phyloP scores from a whole-genome alignment of 2,113 vertebrate species.

The Chitala chitala region DNA sequence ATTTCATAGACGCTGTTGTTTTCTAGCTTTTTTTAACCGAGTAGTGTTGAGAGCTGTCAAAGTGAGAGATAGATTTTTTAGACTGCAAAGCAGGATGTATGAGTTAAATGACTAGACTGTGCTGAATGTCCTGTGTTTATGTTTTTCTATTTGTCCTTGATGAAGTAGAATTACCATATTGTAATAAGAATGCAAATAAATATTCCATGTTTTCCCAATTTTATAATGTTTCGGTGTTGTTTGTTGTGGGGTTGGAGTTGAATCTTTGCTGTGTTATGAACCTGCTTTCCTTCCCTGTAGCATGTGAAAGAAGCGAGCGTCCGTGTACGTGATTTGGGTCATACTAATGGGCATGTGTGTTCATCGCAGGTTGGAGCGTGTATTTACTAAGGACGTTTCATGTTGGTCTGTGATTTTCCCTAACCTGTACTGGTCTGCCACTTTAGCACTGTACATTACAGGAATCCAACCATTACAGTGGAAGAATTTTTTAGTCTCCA shows the following conservation, averaged over 20 bases:
- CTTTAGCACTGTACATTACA: no score
- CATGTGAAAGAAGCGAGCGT: no score
- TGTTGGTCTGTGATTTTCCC: no score
- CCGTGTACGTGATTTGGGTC: no score
- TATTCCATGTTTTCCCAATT: slow-evolving; percentile 20
- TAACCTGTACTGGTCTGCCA: no score
- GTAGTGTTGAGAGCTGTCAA: slow-evolving; percentile 51
- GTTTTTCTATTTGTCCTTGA: slow-evolving; percentile 18
- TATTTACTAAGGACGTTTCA: no score
- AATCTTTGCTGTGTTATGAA: not conserved
- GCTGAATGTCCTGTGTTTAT: slow-evolving; percentile 17
- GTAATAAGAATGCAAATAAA: slow-evolving; percentile 25
- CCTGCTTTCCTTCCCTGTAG: not conserved
- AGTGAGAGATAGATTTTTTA: slow-evolving; percentile 29
- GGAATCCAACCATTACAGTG: no score
- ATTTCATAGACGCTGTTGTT: slow-evolving; percentile 63
- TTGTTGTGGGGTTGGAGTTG: not conserved
- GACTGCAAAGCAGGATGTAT: slow-evolving; percentile 12
- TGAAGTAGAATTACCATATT: slow-evolving; percentile 24
- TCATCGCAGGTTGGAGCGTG: no score
- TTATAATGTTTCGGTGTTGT: not conserved
- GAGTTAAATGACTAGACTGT: slow-evolving; percentile 7
- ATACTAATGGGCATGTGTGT: no score
- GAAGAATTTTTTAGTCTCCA: no score
- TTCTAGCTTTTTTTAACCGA: slow-evolving; percentile 58